phyloP scores from a whole-genome alignment of 2,888 invertebrate species.

The Fissipunctia ypsillon region DNA sequence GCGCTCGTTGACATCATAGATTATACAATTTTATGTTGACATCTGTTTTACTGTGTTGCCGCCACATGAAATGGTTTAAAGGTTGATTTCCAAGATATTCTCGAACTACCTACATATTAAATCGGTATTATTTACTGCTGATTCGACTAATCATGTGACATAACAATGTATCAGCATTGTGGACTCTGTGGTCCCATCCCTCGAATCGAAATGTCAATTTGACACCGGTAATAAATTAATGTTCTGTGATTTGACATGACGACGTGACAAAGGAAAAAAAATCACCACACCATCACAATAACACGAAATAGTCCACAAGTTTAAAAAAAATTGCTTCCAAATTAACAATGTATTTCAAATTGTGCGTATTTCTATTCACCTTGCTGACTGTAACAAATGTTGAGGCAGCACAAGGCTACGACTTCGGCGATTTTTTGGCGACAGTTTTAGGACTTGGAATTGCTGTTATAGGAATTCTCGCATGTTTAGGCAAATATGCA shows the following conservation, averaged over 20 bases:
- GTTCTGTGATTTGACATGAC: no score
- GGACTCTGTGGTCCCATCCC: background rate
- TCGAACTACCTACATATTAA: background rate
- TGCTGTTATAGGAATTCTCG: conserved; percentile 91
- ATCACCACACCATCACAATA: conserved; percentile 48
- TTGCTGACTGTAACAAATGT: conserved; percentile 82
- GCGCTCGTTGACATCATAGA: conserved; percentile 54
- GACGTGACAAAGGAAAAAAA: conserved; percentile 32
- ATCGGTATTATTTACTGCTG: background rate
- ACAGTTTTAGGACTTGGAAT: conserved; percentile 91
- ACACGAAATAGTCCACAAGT: conserved; percentile 12
- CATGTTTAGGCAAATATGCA: conserved; percentile 93
- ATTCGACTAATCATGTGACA: conserved; percentile 24
- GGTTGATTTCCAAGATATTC: background rate
- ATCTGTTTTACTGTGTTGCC: conserved; percentile 23
- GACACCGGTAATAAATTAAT: no score
- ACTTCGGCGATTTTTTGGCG: conserved; percentile 93
- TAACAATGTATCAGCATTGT: background rate
- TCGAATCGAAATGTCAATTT: conserved; percentile 1
- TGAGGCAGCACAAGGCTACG: conserved; percentile 90
- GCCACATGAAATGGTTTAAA: background rate
- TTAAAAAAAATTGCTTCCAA: conserved; percentile 21
- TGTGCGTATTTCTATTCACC: conserved; percentile 80
- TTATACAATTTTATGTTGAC: no score
- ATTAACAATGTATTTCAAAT: conserved; percentile 81